phyloP scores from a whole-genome alignment of 2,888 invertebrate genomes.

The Alcis repandata region DNA sequence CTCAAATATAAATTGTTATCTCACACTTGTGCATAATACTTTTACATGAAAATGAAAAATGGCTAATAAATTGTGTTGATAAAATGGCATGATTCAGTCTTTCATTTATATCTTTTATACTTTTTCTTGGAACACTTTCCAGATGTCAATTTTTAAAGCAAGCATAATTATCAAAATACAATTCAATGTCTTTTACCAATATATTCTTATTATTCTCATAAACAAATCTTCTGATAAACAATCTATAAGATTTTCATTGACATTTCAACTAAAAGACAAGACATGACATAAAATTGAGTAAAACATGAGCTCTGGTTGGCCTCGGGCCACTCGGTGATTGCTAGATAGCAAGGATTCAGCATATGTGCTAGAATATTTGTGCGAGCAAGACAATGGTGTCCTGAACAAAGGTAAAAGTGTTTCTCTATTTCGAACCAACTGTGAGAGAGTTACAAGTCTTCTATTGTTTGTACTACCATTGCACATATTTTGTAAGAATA shows the following conservation, averaged over 20 bases:
- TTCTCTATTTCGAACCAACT: too few species aligned
- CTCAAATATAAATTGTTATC: constrained; percentile 60
- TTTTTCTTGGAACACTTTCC: constrained; percentile 57
- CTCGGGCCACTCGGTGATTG: too few species aligned
- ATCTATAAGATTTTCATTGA: not conserved
- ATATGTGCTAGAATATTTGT: too few species aligned
- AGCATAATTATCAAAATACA: not conserved
- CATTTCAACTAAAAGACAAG: too few species aligned
- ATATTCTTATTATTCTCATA: not conserved
- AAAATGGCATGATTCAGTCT: constrained; percentile 83
- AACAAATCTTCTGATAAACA: not conserved
- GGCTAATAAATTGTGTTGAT: constrained; percentile 71
- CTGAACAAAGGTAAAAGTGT: too few species aligned
- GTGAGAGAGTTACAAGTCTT: too few species aligned
- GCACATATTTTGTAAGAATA: too few species aligned
- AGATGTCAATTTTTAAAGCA: not conserved
- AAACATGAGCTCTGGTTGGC: too few species aligned
- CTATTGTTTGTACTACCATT: too few species aligned
- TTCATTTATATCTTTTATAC: constrained; percentile 61
- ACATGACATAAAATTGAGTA: too few species aligned
- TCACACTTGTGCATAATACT: constrained; percentile 70
- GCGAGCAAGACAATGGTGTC: too few species aligned
- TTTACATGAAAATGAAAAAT: constrained; percentile 64
- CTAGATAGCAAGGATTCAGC: too few species aligned
- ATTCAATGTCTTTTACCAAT: constrained; percentile 4